A percentile compares a stretch with the other conserved stretches of the same genome.
phyloP scores from a whole-genome alignment of 2,113 vertebrate species.

The Egretta garzetta region DNA sequence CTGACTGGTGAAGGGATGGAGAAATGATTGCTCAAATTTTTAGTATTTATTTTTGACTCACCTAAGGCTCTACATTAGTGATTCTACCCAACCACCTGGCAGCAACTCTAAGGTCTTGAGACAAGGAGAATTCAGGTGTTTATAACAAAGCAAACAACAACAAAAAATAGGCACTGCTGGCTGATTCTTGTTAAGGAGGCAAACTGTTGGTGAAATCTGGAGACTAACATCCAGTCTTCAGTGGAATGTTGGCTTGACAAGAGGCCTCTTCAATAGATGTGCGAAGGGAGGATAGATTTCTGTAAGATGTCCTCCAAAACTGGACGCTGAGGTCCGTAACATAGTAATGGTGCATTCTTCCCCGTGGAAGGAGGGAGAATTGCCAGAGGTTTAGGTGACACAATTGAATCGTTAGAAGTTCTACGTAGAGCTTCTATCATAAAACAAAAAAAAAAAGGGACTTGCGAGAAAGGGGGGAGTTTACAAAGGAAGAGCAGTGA shows the following conservation, averaged over 20 bases:
- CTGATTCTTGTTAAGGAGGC: neutral
- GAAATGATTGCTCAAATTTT: neutral
- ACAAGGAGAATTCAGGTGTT: neutral
- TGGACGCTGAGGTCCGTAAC: neutral
- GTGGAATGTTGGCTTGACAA: neutral
- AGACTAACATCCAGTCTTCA: neutral
- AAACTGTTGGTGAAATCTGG: neutral
- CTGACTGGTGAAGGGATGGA: slow-evolving; percentile 27
- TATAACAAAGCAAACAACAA: neutral
- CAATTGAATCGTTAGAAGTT: neutral
- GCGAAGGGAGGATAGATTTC: neutral
- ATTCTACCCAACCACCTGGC: slow-evolving; percentile 23
- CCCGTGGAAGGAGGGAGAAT: neutral
- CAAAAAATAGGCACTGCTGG: neutral
- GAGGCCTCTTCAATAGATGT: neutral
- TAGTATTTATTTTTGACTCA: slow-evolving; percentile 36
- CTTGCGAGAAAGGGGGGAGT: neutral
- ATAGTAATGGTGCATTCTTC: neutral
- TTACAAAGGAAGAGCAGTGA: neutral
- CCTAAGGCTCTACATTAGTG: slow-evolving; percentile 41
- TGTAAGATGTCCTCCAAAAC: neutral
- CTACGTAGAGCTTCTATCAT: neutral
- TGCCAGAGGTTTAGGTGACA: neutral
- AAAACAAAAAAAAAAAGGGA: neutral
- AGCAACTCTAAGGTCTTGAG: neutral